Evolutionary conservation across 2,113 vertebrate genomes (phyloP).

Genomic region (Mus pahari): DNA sequence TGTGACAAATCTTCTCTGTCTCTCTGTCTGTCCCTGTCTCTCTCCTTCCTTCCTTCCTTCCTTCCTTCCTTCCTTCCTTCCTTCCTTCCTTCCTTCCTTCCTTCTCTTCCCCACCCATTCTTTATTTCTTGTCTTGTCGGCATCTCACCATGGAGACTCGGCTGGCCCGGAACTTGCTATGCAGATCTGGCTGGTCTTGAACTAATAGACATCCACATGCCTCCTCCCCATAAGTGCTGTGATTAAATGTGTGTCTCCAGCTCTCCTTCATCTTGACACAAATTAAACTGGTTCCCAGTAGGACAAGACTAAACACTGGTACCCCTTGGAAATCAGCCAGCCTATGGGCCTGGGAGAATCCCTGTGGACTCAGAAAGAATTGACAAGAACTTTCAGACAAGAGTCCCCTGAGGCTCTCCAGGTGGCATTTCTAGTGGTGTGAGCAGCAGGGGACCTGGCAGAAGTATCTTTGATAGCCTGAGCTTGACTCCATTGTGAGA

Average conservation of each 20-base stretch:
- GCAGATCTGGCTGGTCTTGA: neutral
- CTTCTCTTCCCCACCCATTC: neutral
- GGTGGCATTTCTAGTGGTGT: neutral
- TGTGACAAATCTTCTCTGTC: neutral
- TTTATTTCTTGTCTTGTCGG: neutral
- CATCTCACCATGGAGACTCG: neutral
- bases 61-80: rapidly evolving
- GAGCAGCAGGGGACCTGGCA: neutral
- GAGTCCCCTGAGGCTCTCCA: conserved; percentile 3
- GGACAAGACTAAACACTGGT: neutral
- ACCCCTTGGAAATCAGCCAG: conserved; percentile 40
- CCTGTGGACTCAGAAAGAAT: neutral
- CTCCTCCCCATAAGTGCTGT: neutral
- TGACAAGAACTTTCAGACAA: conserved; percentile 50
- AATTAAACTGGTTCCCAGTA: conserved; percentile 13
- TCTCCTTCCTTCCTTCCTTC: neutral
- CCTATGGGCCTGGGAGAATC: neutral
- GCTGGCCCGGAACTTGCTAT: neutral
- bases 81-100: neutral
- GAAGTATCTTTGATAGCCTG: conserved; percentile 25
- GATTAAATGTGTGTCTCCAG: neutral
- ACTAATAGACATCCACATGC: neutral
- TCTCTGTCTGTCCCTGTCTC: neutral
- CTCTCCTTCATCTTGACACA: neutral
- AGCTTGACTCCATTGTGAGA: conserved; percentile 64